A percentile compares a stretch with the other conserved stretches of the same genome.
These are phyloP conservation scores for Seira sanloemensis DNA, from an alignment of 2,888 invertebrate genomes.

Conservation along the genomic window DNA sequence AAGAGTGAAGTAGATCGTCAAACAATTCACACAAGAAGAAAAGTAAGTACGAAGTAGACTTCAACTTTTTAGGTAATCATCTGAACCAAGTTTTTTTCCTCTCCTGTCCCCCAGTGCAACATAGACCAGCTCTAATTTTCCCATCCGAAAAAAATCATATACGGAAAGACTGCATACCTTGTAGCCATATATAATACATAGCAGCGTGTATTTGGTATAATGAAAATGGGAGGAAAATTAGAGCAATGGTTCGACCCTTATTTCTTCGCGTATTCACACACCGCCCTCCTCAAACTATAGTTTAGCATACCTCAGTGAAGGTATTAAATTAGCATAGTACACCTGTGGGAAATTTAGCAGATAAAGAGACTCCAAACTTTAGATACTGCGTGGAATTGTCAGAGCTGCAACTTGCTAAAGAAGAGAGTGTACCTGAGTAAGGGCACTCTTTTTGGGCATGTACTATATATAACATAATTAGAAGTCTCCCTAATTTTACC, in stretches of 20 bases:
- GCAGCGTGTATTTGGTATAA: not conserved
- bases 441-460: no score
- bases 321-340: slow-evolving; percentile 15
- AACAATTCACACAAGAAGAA: slow-evolving; percentile 1
- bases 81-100: not conserved
- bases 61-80: not conserved
- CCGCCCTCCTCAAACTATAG: not conserved
- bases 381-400: slow-evolving; percentile 4
- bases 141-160: not conserved
- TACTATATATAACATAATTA: no score
- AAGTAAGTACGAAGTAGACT: not conserved
- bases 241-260: not conserved
- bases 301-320: not conserved
- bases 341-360: slow-evolving; percentile 17
- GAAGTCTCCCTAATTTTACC: not conserved
- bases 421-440: no score
- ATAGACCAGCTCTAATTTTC: not conserved
- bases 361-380: not conserved
- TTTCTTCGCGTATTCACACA: not conserved
- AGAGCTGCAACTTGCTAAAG: no score
- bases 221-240: not conserved
- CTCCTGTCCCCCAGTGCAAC: not conserved
- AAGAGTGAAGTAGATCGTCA: not conserved
- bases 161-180: not conserved
- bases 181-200: not conserved